Evolutionary conservation across 2,113 vertebrate species (phyloP), one percentile per base, ranked within the genome.

Genomic region (Sturnus vulgaris): DNA sequence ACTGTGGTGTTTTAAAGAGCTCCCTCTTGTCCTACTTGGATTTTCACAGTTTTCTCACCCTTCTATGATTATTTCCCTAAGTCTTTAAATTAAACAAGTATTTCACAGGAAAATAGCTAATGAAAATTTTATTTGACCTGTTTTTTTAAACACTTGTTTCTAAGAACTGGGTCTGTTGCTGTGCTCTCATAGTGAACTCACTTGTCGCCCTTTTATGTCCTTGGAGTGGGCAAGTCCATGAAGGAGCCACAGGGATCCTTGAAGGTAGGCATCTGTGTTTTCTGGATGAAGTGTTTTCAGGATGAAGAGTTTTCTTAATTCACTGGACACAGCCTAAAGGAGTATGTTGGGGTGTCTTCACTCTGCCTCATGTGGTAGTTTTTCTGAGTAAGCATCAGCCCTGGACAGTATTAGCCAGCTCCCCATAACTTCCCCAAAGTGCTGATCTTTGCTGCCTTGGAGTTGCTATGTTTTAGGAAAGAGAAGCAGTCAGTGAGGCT

Each of bases 121-220:
- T 31, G 8, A 69, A 61, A 21, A 8, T 49, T 81, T 79, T 57
- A 47, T 69, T 68, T 59, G 7, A 31, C 17, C 6, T 19, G 2
- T 1, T 12, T 37, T 31, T 42, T 49, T 6, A 25, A 79, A 46
- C 3, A 14, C 5, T 63, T 44, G 4, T 27, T 84, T 12, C 10
- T 44, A 27, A 1, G 3, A 56, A 7, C 55, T 64, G 55, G 7
- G 4, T 53, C 42, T 73, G 40, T 15, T 3, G 1, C 33, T 78
- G n/a, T 0, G 0, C 10, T 80, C 5, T 78, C 17, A 24, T 1
- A 6, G n/a, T 1, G 3, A 76, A n/a, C 22, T 10, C 27, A 25
- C 11, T 49, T 72, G 49, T 28, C 64, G 31, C 21, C 19, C 16
- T 2, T 2, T 6, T 50, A 10, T 28, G 17, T 50, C 23, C 37